Percentiles rank a stretch among this genome's conserved stretches.
These are phyloP conservation scores for Liparis tanakae DNA, from an alignment of 2,797 vertebrate genomes.

Conservation along the genomic window DNA sequence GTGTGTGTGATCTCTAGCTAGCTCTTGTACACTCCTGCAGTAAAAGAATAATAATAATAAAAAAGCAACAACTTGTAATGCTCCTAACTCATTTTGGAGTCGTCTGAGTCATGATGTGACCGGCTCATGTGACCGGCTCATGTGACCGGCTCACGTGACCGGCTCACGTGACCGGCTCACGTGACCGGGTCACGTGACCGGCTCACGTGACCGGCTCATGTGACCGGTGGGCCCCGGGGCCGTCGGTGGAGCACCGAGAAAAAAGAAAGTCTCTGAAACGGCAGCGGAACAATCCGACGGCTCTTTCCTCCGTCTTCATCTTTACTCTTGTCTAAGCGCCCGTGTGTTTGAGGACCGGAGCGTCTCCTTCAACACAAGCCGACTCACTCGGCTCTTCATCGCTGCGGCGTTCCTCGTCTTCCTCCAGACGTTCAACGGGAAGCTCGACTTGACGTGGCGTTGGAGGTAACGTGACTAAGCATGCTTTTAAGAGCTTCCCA, in stretches of 20 bases:
- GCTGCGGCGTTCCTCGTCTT: neutral
- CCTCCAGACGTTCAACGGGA: constrained; percentile 26
- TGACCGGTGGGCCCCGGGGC: constrained; percentile 38
- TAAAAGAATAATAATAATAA: constrained; percentile 2
- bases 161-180: too few relatives aligned
- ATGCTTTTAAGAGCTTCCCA: constrained; percentile 71
- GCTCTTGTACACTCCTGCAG: constrained; percentile 42
- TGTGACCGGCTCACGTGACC: too few relatives aligned
- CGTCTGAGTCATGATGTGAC: constrained; percentile 51
- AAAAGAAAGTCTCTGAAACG: constrained; percentile 56
- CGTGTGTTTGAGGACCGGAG: constrained; percentile 47
- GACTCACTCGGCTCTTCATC: neutral
- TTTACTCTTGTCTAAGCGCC: constrained; percentile 41
- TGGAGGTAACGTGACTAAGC: constrained; percentile 73
- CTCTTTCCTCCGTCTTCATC: constrained; percentile 9
- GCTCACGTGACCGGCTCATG: too few relatives aligned
- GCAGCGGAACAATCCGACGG: constrained; percentile 28
- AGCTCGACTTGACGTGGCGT: constrained; percentile 56
- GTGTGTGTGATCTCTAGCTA: constrained; percentile 49
- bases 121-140: too few relatives aligned
- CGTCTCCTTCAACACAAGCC: constrained; percentile 29
- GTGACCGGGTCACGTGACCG: too few relatives aligned
- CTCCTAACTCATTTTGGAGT: constrained; percentile 65
- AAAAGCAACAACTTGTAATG: constrained; percentile 39
- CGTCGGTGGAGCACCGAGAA: constrained; percentile 33